Percentiles rank a stretch among this genome's conserved stretches.
These are phyloP conservation scores for Aquatica leii DNA, from an alignment of 2,888 invertebrate genomes.

Conservation along the genomic window DNA sequence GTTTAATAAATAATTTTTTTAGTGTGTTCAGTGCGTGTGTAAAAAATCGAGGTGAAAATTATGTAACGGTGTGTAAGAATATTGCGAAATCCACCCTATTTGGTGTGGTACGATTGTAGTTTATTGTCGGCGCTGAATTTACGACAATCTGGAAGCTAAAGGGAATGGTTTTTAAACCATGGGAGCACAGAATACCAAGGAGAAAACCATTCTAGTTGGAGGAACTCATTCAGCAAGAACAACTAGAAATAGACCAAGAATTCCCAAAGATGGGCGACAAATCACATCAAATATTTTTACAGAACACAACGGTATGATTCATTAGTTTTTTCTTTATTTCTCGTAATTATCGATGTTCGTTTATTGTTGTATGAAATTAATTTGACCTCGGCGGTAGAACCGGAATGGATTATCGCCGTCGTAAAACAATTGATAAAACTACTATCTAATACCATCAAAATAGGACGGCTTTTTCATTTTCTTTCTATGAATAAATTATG, in stretches of 20 bases:
- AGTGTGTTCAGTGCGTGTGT: conserved; percentile 32
- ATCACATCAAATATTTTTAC: conserved; percentile 93
- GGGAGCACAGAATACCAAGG: conserved; percentile 95
- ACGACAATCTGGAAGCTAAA: conserved; percentile 56
- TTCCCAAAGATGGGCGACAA: conserved; percentile 82
- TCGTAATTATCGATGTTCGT: conserved; percentile 7
- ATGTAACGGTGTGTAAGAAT: conserved; percentile 45
- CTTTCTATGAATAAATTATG: conserved; percentile 6
- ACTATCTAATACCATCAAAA: background rate
- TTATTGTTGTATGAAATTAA: conserved; percentile 3
- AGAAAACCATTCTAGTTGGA: conserved; percentile 78
- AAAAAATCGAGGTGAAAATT: conserved; percentile 41
- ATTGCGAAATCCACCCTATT: conserved; percentile 51
- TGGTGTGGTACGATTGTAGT: conserved; percentile 53
- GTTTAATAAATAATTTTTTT: conserved; percentile 20
- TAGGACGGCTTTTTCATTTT: background rate
- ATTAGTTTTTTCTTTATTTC: conserved; percentile 34
- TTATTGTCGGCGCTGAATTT: conserved; percentile 51
- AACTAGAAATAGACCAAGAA: conserved; percentile 77
- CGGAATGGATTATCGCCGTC: background rate
- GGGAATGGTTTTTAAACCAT: conserved; percentile 67
- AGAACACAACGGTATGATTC: conserved; percentile 87
- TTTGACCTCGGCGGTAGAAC: background rate
- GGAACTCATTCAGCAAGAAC: conserved; percentile 77
- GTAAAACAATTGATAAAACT: conserved; percentile 5